Conservation (phyloP, 2,113 vertebrate genomes). For the Ctenomys sociabilis region DNA sequence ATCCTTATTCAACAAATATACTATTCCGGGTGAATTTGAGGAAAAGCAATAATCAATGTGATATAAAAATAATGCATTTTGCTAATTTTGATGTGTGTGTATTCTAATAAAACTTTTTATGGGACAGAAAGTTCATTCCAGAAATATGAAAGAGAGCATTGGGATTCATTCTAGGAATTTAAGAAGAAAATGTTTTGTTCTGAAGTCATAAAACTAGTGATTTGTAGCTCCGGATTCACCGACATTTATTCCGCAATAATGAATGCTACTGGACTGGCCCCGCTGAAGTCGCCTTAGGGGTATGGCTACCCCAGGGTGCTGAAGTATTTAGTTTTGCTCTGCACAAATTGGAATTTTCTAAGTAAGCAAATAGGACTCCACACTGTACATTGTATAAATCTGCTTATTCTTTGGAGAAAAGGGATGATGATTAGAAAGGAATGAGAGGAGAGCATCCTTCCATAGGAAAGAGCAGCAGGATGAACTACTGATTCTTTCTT, state of each 20-base stretch:
- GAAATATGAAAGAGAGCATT: background rate
- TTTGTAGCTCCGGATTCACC: background rate
- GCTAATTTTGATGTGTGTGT: background rate
- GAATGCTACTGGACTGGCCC: background rate
- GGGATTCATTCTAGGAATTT: background rate
- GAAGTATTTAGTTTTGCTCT: background rate
- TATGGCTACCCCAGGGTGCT: background rate
- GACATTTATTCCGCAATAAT: background rate
- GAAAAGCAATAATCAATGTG: background rate
- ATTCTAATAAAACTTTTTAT: background rate
- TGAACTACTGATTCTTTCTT: background rate
- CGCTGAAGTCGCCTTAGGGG: background rate
- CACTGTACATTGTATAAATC: background rate
- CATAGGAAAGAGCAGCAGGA: background rate
- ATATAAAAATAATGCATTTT: background rate
- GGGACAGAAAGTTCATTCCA: background rate
- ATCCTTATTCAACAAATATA: background rate
- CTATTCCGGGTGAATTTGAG: slow-evolving; percentile 12
- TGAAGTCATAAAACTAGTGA: background rate
- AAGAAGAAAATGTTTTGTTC: background rate
- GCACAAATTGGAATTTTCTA: background rate
- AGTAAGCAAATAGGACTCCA: background rate
- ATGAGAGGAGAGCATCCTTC: background rate
- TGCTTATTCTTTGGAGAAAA: slow-evolving; percentile 33
- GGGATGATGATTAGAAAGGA: background rate